Conservation (phyloP, 2,888 invertebrate species). For the Drosophila sordidula region DNA sequence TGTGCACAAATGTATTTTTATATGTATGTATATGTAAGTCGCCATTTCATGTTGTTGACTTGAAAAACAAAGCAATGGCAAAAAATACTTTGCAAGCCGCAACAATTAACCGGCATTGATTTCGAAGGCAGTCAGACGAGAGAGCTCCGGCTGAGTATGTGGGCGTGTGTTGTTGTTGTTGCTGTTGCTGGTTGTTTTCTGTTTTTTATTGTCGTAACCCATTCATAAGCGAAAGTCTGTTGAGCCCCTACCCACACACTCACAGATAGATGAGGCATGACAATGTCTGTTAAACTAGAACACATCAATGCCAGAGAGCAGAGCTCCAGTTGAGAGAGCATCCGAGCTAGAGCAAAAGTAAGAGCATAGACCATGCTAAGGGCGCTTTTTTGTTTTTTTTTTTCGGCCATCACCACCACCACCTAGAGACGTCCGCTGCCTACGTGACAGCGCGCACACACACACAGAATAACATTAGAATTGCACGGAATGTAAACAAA, state of each 20-base stretch:
- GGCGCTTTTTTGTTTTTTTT: slow-evolving; percentile 37
- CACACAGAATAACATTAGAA: slow-evolving; percentile 36
- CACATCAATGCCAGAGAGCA: slow-evolving; percentile 2
- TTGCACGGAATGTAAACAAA: slow-evolving; percentile 50
- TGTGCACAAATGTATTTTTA: background rate
- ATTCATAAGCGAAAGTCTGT: slow-evolving; percentile 60
- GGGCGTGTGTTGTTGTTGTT: slow-evolving; percentile 36
- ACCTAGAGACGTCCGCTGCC: slow-evolving; percentile 37
- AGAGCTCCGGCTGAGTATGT: slow-evolving; percentile 4
- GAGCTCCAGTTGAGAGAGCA: slow-evolving; percentile 6
- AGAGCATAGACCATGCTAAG: slow-evolving; percentile 53
- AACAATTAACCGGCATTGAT: slow-evolving; percentile 73
- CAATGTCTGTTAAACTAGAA: slow-evolving; percentile 28
- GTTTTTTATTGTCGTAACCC: slow-evolving; percentile 31
- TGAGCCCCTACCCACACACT: slow-evolving; percentile 28
- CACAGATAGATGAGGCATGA: slow-evolving; percentile 12
- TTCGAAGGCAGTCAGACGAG: slow-evolving; percentile 62
- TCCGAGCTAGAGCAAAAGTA: slow-evolving; percentile 9
- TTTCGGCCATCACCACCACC: slow-evolving; percentile 8
- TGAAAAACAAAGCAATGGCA: slow-evolving; percentile 29
- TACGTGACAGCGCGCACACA: slow-evolving; percentile 67
- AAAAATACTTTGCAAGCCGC: slow-evolving; percentile 51
- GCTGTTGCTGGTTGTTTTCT: slow-evolving; percentile 39
- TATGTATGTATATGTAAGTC: slow-evolving; percentile 12
- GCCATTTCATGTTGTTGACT: slow-evolving; percentile 39